Evolutionary conservation across 1,140 invertebrate species (phyloP).

Genomic region (Triops longicaudatus): DNA sequence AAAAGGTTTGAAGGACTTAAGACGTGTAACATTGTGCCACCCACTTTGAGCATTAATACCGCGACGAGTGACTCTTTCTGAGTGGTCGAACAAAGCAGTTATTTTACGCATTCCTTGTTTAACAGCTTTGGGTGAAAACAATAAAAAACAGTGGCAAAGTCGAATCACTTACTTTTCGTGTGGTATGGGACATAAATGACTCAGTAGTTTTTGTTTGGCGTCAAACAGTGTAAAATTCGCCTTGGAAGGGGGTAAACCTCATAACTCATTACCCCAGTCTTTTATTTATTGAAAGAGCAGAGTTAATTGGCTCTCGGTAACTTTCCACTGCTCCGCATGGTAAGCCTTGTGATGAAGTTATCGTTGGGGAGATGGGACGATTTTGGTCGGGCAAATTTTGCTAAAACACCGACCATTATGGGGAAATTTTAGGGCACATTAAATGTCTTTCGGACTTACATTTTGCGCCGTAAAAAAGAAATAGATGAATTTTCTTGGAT

Average conservation of each 20-base stretch:
- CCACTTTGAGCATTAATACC: background rate
- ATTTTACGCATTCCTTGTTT: no score
- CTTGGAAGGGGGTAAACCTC: background rate
- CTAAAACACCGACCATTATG: background rate
- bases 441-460: background rate
- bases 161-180: background rate
- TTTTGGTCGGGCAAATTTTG: background rate
- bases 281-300: background rate
- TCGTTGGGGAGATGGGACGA: background rate
- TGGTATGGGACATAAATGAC: background rate
- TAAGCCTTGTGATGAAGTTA: background rate
- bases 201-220: background rate
- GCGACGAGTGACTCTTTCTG: background rate
- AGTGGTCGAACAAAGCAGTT: background rate
- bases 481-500: no score
- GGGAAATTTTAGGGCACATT: background rate
- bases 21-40: background rate
- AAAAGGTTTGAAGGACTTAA: background rate
- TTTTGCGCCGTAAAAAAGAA: no score
- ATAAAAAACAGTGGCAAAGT: no score
- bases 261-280: background rate
- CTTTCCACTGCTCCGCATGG: background rate
- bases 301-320: background rate
- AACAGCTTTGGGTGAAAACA: no score
- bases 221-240: background rate